These are phyloP conservation scores for Halictus rubicundus DNA, from an alignment of 1,140 invertebrate genomes.

Conservation along the genomic window DNA sequence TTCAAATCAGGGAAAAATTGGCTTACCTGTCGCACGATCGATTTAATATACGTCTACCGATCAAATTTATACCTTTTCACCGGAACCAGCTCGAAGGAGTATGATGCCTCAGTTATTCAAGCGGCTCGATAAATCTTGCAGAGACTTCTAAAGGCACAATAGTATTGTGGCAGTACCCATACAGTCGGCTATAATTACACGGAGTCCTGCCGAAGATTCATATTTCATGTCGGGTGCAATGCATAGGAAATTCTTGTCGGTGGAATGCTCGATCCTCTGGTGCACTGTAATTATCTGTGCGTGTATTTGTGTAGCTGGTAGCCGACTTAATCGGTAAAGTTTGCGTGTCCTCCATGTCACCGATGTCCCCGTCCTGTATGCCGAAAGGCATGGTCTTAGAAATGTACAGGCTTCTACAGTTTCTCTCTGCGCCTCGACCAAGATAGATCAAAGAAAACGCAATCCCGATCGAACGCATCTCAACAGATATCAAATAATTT, in stretches of 20 bases:
- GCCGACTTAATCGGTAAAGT: conserved; percentile 57
- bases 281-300: conserved; percentile 52
- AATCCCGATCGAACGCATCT: not conserved
- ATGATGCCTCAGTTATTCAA: conserved; percentile 13
- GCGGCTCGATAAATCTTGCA: conserved; percentile 24
- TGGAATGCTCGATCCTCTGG: conserved; percentile 20
- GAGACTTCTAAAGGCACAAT: not conserved
- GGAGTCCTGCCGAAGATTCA: conserved; percentile 26
- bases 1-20: conserved; percentile 3
- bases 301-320: conserved; percentile 47
- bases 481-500: not conserved
- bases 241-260: conserved; percentile 19
- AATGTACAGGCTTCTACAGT: conserved; percentile 34
- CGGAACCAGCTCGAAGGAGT: not conserved
- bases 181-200: conserved; percentile 22
- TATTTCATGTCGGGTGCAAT: conserved; percentile 32
- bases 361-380: conserved; percentile 55
- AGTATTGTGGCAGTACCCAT: not conserved
- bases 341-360: conserved; percentile 62
- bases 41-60: conserved; percentile 21
- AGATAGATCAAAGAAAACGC: conserved; percentile 31
- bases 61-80: conserved; percentile 35
- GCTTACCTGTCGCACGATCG: conserved; percentile 6
- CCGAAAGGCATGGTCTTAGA: conserved; percentile 33
- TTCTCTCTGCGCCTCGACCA: not conserved